Percentiles rank a stretch among this genome's conserved stretches.
Evolutionary conservation across 2,888 invertebrate genomes (phyloP).

Genomic region (Dexiosoma caninum): DNA sequence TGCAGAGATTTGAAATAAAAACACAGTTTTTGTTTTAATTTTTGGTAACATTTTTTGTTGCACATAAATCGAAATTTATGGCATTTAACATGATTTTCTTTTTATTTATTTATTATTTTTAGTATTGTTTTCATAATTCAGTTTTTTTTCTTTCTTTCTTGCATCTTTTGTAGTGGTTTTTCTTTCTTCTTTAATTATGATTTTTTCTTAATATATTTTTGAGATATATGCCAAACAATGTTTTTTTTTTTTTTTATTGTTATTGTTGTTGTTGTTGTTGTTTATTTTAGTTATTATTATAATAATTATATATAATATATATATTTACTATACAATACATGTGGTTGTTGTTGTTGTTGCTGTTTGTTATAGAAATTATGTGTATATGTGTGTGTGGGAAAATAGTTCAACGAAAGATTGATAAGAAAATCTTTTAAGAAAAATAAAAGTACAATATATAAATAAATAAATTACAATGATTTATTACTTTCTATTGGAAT

Average conservation of each 20-base stretch:
- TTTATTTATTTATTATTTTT: slow-evolving; percentile 54
- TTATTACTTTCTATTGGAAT: slow-evolving; percentile 11
- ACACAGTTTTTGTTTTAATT: slow-evolving; percentile 60
- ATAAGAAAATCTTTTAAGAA: not conserved
- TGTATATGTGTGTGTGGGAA: not conserved
- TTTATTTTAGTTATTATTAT: slow-evolving; percentile 23
- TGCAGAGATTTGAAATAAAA: slow-evolving; percentile 40
- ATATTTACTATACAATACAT: slow-evolving; percentile 55
- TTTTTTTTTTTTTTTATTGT: not conserved
- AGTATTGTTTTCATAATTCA: slow-evolving; percentile 42
- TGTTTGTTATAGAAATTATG: slow-evolving; percentile 11
- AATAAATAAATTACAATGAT: not conserved
- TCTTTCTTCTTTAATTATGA: slow-evolving; percentile 23
- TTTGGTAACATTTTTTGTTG: slow-evolving; percentile 64
- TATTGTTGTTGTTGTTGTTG: slow-evolving; percentile 15
- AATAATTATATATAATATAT: slow-evolving; percentile 49
- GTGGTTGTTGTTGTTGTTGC: not conserved
- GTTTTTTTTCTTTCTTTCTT: slow-evolving; percentile 6
- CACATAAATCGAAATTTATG: slow-evolving; percentile 59
- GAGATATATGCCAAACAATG: slow-evolving; percentile 61
- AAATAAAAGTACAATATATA: too few relatives aligned
- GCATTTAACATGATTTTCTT: slow-evolving; percentile 61
- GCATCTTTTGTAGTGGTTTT: slow-evolving; percentile 5
- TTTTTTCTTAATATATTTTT: slow-evolving; percentile 32
- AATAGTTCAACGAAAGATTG: slow-evolving; percentile 11